Evolutionary conservation across 2,888 invertebrate species (phyloP).

Genomic region (Acanthoscelides obtectus): DNA sequence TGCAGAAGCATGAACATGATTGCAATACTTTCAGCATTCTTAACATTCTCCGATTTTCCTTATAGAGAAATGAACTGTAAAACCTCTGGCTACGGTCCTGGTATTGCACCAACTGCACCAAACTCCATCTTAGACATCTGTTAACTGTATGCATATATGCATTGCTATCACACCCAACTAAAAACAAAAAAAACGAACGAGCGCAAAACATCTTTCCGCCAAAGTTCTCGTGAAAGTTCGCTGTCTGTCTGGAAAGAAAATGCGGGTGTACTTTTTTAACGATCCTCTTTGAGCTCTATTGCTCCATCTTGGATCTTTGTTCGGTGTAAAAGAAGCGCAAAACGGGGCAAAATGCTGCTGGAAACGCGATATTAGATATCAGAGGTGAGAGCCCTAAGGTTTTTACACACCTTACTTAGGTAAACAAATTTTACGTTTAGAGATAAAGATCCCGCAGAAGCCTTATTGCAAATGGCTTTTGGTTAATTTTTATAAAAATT

Average conservation of each 20-base stretch:
- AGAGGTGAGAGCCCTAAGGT: too few species aligned
- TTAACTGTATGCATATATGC: constrained; percentile 2
- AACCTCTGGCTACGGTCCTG: background rate
- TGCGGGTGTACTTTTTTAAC: background rate
- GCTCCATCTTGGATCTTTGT: background rate
- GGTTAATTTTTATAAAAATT: too few species aligned
- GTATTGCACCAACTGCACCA: background rate
- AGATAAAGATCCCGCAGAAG: too few species aligned
- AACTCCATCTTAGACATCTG: background rate
- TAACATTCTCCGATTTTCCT: too few species aligned
- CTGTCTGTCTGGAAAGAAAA: background rate
- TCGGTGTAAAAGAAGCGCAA: background rate
- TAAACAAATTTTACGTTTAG: too few species aligned
- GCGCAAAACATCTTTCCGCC: background rate
- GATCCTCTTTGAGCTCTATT: background rate
- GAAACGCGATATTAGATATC: too few species aligned
- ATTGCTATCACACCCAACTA: background rate
- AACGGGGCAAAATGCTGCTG: background rate
- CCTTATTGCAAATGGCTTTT: too few species aligned
- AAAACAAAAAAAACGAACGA: background rate
- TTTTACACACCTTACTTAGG: too few species aligned
- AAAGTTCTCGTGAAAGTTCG: background rate
- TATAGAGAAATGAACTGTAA: too few species aligned
- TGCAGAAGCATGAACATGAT: too few species aligned
- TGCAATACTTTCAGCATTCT: too few species aligned